Evolutionary conservation across 2,113 vertebrate species (phyloP).

Genomic region (Dryoscopus gambensis): DNA sequence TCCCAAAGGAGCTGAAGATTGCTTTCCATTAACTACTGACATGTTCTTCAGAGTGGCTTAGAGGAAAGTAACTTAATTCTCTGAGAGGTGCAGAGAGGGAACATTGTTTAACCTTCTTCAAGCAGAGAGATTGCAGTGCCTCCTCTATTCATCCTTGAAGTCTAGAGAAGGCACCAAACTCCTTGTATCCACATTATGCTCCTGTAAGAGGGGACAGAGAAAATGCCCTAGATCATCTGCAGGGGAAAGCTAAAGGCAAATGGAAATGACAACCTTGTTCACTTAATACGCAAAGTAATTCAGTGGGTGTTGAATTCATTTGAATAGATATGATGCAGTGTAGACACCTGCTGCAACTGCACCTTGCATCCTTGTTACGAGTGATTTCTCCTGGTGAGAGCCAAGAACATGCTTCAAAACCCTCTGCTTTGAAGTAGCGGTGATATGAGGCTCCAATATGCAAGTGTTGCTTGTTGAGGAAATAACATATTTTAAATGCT

Average conservation of each 20-base stretch:
- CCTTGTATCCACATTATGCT: not conserved
- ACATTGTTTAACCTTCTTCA: not conserved
- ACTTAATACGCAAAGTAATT: conserved; percentile 49
- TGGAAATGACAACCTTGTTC: conserved; percentile 7
- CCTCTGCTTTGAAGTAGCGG: conserved; percentile 50
- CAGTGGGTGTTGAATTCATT: conserved; percentile 43
- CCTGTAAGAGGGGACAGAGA: not conserved
- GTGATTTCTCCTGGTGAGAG: conserved; percentile 55
- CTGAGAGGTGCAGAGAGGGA: not conserved
- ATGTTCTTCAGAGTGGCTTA: not conserved
- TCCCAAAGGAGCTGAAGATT: not conserved
- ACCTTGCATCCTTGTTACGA: conserved; percentile 51
- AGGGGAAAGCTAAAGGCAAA: conserved; percentile 2
- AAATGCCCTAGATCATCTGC: not conserved
- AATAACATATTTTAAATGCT: conserved; percentile 42
- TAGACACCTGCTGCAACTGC: conserved; percentile 31
- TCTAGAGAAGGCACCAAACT: not conserved
- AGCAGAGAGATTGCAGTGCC: not conserved
- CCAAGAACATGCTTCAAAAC: conserved; percentile 47
- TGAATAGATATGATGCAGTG: conserved; percentile 49
- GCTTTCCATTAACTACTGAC: not conserved
- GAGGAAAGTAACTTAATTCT: not conserved
- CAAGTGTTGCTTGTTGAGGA: conserved; percentile 22
- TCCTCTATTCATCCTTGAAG: not conserved
- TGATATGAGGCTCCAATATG: conserved; percentile 2